Evolutionary conservation across 2,888 invertebrate genomes (phyloP).

Genomic region (Rhagophthalmus giganteus): DNA sequence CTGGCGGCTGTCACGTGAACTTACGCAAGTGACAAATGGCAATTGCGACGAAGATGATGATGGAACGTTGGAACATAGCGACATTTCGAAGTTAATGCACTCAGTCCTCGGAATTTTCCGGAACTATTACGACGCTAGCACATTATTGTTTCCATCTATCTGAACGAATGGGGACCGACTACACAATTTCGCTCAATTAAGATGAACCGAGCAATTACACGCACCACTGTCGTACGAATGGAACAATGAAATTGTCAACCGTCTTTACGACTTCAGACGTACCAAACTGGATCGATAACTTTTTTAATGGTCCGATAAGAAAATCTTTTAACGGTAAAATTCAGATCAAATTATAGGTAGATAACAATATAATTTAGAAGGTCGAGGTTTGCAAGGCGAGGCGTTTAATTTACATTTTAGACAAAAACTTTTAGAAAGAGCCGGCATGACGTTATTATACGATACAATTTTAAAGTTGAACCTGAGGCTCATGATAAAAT

Average conservation of each 20-base stretch:
- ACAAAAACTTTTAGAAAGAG: too few relatives aligned
- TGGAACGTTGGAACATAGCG: slow-evolving; percentile 30
- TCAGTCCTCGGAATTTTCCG: slow-evolving; percentile 21
- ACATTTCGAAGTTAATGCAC: slow-evolving; percentile 31
- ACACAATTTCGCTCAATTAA: slow-evolving; percentile 29
- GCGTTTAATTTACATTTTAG: too few relatives aligned
- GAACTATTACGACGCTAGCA: slow-evolving; percentile 18
- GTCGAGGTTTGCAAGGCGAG: too few relatives aligned
- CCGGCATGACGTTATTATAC: slow-evolving; percentile 3
- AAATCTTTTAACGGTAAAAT: slow-evolving; percentile 1
- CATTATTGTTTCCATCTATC: slow-evolving; percentile 26
- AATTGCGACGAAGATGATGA: slow-evolving; percentile 37
- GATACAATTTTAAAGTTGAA: slow-evolving; percentile 8
- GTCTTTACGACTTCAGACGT: slow-evolving; percentile 24
- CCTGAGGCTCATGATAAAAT: slow-evolving; percentile 7
- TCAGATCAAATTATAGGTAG: too few relatives aligned
- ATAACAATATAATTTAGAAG: too few relatives aligned
- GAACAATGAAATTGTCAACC: slow-evolving; percentile 24
- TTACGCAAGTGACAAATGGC: slow-evolving; percentile 44
- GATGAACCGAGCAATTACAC: slow-evolving; percentile 26
- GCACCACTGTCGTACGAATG: slow-evolving; percentile 19
- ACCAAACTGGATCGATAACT: slow-evolving; percentile 20
- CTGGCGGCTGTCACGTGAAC: slow-evolving; percentile 43
- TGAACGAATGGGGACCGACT: slow-evolving; percentile 16
- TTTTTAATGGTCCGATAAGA: slow-evolving; percentile 8